Conservation (phyloP, 1,140 invertebrate species). For the Phortica variegata region DNA sequence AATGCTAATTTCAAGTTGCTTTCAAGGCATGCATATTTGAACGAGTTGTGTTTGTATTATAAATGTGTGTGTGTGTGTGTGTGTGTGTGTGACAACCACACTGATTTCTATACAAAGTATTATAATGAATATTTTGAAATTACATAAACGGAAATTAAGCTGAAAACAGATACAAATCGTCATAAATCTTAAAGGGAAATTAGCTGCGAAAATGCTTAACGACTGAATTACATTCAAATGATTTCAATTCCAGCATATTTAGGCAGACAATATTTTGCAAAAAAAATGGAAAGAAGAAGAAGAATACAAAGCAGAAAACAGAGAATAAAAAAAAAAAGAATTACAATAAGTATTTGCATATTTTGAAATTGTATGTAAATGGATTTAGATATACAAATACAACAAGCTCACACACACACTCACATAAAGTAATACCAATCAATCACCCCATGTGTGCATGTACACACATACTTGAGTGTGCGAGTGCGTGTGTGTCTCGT, state of each 20-base stretch:
- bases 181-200: slow-evolving; percentile 48
- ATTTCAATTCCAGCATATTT: too few species aligned
- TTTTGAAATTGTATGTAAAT: slow-evolving; percentile 55
- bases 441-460: slow-evolving; percentile 40
- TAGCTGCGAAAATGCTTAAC: slow-evolving; percentile 46
- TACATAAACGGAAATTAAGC: too few species aligned
- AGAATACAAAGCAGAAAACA: too few species aligned
- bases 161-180: slow-evolving; percentile 16
- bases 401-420: slow-evolving; percentile 4
- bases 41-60: neutral
- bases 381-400: slow-evolving; percentile 14
- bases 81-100: neutral
- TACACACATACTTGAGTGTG: slow-evolving; percentile 14
- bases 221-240: slow-evolving; percentile 28
- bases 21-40: slow-evolving; percentile 1
- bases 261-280: too few species aligned
- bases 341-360: slow-evolving; percentile 49
- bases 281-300: too few species aligned
- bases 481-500: neutral
- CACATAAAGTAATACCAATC: slow-evolving; percentile 45
- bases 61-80: neutral
- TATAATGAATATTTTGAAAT: slow-evolving; percentile 16
- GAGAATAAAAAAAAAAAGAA: too few species aligned
- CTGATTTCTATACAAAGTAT: slow-evolving; percentile 11
- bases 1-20: slow-evolving; percentile 2